Conservation (phyloP, 2,113 vertebrate genomes). For the Pungitius pungitius region DNA sequence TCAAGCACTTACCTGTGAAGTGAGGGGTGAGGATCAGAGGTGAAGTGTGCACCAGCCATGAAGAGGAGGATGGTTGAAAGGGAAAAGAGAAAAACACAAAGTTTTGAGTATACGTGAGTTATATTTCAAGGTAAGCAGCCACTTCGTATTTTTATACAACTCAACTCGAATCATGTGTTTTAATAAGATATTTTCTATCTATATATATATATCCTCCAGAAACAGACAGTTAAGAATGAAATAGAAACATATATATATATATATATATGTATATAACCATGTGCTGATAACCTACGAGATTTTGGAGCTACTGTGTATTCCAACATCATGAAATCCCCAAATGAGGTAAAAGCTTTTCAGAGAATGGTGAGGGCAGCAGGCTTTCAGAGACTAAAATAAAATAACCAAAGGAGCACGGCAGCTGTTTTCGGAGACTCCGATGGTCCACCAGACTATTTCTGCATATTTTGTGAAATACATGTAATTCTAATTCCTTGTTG, state of each 20-base stretch:
- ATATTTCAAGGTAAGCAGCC: neutral
- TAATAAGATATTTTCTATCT: too few species aligned
- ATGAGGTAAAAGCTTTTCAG: neutral
- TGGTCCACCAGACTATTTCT: neutral
- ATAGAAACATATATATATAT: neutral
- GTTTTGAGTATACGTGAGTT: neutral
- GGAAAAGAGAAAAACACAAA: constrained; percentile 48
- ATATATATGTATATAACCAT: neutral
- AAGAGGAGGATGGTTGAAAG: constrained; percentile 44
- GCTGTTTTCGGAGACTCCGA: neutral
- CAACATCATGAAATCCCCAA: neutral
- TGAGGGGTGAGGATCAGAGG: constrained; percentile 29
- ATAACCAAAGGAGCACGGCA: neutral
- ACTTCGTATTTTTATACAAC: neutral
- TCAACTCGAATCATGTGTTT: too few species aligned
- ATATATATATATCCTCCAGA: neutral
- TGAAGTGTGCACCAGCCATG: constrained; percentile 13
- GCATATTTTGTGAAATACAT: neutral
- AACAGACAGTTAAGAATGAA: neutral
- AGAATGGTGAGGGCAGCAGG: neutral
- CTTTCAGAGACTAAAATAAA: neutral
- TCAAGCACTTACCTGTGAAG: constrained; percentile 69
- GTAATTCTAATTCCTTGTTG: constrained; percentile 3
- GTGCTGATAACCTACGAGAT: neutral
- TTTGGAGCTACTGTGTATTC: neutral